Evolutionary conservation across 2,888 invertebrate species (phyloP), one percentile per base, ranked within the genome.

Genomic region (Thumatha senex): DNA sequence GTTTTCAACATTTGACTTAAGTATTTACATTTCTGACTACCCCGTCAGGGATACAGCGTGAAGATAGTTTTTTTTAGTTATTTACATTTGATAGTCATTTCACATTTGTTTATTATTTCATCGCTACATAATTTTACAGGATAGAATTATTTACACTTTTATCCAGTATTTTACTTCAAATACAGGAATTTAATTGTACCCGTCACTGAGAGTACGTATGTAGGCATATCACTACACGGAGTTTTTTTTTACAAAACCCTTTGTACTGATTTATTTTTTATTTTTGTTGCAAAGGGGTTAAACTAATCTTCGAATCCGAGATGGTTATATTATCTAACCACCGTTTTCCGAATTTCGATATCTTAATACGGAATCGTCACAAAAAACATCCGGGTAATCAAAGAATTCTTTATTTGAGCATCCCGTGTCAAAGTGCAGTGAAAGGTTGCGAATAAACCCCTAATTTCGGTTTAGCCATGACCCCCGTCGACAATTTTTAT

Each of bases 371-470:
- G 82, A 79, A 85, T 84, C 81, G 80, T 74, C 61, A 58, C 41
- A 82, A 83, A 77, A 76, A 24, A 67, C 65, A 84, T 84, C 79
- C 67, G 84, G 87, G 86, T 85, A 87, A 89, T 89, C 85, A 84
- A 84, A 66, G 78, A 73, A 70, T 79, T 82, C 80, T 72, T 70
- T 76, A 76, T 78, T 63, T 70, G 78, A 74, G 62, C 79, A 84
- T 84, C 79, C 78, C 83, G 80, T 91, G 90, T 90, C 90, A 90
- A 85, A 90, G 89, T 85, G 88, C 90, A 86, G 81, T 82, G 76
- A 86, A 85, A 88, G 88, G 85, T 89, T 84, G 83, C 80, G 73
- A 84, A 82, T 80, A 89, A 86, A 86, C 82, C 85, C 86, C 85
- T 89, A 89, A 90, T 89, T 89, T 89, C 64, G 84, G 86, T 84